Evolutionary conservation across 2,888 invertebrate species (phyloP).

Genomic region (Scaptomyza flava): DNA sequence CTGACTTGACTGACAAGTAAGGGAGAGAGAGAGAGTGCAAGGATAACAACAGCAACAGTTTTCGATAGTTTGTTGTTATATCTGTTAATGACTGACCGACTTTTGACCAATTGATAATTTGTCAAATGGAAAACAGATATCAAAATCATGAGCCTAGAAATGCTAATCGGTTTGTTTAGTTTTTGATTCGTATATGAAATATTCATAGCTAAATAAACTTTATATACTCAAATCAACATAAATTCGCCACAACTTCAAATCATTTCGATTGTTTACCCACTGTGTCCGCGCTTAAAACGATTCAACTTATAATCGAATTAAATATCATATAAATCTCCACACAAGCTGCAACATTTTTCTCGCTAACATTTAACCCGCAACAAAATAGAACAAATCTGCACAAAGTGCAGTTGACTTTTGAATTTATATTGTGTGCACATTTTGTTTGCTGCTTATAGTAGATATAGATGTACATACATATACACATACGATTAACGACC

Average conservation of each 20-base stretch:
- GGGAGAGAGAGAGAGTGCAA: conserved; percentile 27
- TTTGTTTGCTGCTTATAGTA: conserved; percentile 61
- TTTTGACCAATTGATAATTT: conserved; percentile 45
- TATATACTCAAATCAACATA: neutral
- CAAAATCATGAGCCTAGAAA: too few relatives aligned
- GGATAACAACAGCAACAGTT: conserved; percentile 14
- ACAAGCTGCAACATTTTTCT: conserved; percentile 11
- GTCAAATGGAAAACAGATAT: too few relatives aligned
- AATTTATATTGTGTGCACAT: conserved; percentile 66
- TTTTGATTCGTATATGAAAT: too few relatives aligned
- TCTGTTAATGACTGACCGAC: conserved; percentile 52
- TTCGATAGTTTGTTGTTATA: conserved; percentile 1
- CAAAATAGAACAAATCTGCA: conserved; percentile 33
- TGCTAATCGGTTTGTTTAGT: too few relatives aligned
- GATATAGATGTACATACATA: conserved; percentile 14
- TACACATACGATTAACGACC: conserved; percentile 71
- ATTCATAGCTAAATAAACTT: too few relatives aligned
- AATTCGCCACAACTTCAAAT: neutral
- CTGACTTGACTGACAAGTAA: conserved; percentile 26
- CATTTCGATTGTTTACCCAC: neutral
- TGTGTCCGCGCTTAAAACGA: neutral
- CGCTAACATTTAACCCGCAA: conserved; percentile 29
- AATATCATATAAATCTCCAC: conserved; percentile 12
- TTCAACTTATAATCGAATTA: conserved; percentile 8
- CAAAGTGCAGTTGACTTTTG: conserved; percentile 60